Evolutionary conservation across 2,113 vertebrate species (phyloP).

Genomic region (Toxotes jaculatrix): DNA sequence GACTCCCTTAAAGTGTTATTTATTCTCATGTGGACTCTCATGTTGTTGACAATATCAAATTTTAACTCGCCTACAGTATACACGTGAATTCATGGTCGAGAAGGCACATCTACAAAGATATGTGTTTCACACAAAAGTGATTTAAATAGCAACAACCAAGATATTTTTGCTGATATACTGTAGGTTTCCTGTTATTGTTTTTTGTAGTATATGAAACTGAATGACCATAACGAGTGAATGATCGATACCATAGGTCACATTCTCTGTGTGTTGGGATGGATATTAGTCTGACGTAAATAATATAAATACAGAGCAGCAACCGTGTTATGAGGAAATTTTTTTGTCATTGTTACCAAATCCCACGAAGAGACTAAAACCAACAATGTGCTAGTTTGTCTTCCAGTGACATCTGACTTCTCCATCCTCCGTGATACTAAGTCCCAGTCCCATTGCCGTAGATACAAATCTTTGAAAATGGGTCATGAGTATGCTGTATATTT

Average conservation of each 20-base stretch:
- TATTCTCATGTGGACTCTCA: constrained; percentile 10
- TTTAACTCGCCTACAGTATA: background rate
- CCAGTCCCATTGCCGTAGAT: background rate
- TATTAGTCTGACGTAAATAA: background rate
- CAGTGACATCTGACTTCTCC: background rate
- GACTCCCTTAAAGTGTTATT: constrained; percentile 4
- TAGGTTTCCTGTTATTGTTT: background rate
- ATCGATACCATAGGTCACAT: background rate
- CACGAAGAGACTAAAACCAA: background rate
- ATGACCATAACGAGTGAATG: background rate
- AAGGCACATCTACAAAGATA: background rate
- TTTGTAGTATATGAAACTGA: background rate
- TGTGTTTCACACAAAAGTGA: background rate
- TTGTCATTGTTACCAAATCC: background rate
- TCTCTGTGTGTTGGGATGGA: too few relatives aligned
- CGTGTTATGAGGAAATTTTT: background rate
- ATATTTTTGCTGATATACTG: background rate
- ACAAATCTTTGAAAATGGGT: background rate
- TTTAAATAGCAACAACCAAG: background rate
- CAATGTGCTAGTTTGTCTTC: background rate
- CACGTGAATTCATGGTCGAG: background rate
- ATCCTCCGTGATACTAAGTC: background rate
- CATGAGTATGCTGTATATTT: background rate
- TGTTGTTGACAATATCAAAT: constrained; percentile 18
- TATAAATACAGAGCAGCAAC: background rate